Conservation (phyloP, 2,113 vertebrate species). For the Hemiprocne comata region DNA sequence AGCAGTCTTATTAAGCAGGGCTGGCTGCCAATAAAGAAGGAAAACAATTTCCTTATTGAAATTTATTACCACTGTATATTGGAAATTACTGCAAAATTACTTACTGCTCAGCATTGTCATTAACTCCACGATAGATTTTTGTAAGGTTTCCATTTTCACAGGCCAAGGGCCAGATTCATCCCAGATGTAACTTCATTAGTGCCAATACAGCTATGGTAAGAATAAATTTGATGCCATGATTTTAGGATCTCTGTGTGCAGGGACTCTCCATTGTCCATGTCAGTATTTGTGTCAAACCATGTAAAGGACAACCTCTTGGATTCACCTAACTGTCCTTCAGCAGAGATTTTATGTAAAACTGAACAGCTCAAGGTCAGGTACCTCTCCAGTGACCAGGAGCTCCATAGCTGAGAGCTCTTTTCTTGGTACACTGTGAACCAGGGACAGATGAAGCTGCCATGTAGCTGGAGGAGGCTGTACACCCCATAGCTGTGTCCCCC, state of each 20-base stretch:
- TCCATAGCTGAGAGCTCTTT: background rate
- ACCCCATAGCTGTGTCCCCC: background rate
- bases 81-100: constrained; percentile 39
- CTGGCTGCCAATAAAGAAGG: constrained; percentile 6
- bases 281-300: background rate
- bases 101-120: constrained; percentile 24
- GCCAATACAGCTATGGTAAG: background rate
- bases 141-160: constrained; percentile 6
- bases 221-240: background rate
- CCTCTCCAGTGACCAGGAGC: background rate
- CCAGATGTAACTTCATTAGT: constrained; percentile 2
- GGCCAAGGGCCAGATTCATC: constrained; percentile 7
- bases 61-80: constrained; percentile 16
- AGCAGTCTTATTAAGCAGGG: background rate
- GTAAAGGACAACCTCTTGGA: background rate
- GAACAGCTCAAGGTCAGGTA: background rate
- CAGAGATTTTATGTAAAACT: background rate
- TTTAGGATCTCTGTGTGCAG: background rate
- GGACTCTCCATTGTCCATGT: background rate
- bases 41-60: constrained; percentile 20
- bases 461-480: background rate
- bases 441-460: background rate
- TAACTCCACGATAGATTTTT: constrained; percentile 4
- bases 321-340: background rate
- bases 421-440: background rate